These are phyloP conservation scores for Dryococelus australis DNA, from an alignment of 2,888 invertebrate genomes.

Conservation along the genomic window DNA sequence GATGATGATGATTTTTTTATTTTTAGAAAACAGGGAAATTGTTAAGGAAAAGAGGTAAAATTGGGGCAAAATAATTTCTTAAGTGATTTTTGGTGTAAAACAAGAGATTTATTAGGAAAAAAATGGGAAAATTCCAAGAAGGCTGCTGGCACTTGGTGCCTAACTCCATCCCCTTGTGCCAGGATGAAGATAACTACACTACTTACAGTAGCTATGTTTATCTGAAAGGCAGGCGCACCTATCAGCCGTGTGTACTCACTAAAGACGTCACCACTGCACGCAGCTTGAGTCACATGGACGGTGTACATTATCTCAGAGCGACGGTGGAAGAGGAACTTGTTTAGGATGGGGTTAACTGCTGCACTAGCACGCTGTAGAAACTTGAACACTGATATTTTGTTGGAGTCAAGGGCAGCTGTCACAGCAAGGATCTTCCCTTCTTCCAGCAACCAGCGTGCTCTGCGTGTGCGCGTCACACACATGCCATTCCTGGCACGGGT, in stretches of 20 bases:
- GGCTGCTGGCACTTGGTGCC: too few relatives aligned
- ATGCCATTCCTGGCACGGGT: neutral
- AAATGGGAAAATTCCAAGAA: too few relatives aligned
- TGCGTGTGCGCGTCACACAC: neutral
- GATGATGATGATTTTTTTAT: too few relatives aligned
- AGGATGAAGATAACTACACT: too few relatives aligned
- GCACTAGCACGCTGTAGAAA: neutral
- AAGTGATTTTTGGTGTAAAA: too few relatives aligned
- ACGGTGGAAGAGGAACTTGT: neutral
- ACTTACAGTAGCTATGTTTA: too few relatives aligned
- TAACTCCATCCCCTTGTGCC: too few relatives aligned
- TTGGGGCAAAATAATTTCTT: too few relatives aligned
- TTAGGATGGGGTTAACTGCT: neutral
- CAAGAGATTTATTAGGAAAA: too few relatives aligned
- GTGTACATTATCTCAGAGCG: neutral
- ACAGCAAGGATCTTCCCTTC: neutral
- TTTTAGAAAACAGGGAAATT: too few relatives aligned
- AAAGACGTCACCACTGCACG: neutral
- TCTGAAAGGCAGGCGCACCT: too few relatives aligned
- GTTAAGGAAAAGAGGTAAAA: too few relatives aligned
- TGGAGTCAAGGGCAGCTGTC: neutral
- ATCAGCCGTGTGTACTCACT: neutral
- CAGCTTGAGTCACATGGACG: neutral
- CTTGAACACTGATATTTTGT: neutral
- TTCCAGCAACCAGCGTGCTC: neutral